Evolutionary conservation across 2,888 invertebrate species (phyloP).

Genomic region (Drosophila aldrichi): DNA sequence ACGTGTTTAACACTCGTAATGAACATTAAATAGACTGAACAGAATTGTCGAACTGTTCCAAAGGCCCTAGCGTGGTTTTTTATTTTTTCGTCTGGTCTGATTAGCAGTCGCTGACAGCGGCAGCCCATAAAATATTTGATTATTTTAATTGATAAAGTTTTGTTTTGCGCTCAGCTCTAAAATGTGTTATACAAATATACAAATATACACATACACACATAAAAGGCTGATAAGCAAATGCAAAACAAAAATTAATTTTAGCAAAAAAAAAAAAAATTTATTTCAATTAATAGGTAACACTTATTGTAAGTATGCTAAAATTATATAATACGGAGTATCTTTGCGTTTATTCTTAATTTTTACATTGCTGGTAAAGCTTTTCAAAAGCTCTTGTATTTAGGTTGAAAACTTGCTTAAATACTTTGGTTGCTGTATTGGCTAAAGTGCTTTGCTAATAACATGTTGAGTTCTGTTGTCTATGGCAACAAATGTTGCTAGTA

Average conservation of each 20-base stretch:
- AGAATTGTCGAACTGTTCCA: constrained; percentile 24
- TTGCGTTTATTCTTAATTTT: not conserved
- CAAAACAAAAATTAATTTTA: not conserved
- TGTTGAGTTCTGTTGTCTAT: constrained; percentile 24
- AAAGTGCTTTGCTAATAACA: constrained; percentile 17
- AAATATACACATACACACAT: not conserved
- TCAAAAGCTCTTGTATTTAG: constrained; percentile 21
- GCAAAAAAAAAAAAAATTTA: constrained; percentile 10
- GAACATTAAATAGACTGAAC: constrained; percentile 60
- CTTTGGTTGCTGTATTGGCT: constrained; percentile 31
- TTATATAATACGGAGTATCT: not conserved
- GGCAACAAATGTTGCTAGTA: constrained; percentile 48
- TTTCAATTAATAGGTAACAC: not conserved
- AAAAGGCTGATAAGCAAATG: constrained; percentile 39
- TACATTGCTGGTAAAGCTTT: constrained; percentile 20
- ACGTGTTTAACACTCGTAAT: constrained; percentile 45
- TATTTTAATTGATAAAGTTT: constrained; percentile 50
- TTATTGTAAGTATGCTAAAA: too few relatives aligned
- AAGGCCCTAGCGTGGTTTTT: constrained; percentile 18
- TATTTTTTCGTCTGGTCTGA: constrained; percentile 40
- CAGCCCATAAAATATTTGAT: constrained; percentile 46
- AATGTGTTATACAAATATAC: not conserved
- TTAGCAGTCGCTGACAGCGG: constrained; percentile 43
- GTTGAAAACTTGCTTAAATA: not conserved
- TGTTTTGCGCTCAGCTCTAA: constrained; percentile 17